These are phyloP conservation scores for Drosophila quinaria DNA, from an alignment of 2,888 invertebrate species.

Conservation along the genomic window DNA sequence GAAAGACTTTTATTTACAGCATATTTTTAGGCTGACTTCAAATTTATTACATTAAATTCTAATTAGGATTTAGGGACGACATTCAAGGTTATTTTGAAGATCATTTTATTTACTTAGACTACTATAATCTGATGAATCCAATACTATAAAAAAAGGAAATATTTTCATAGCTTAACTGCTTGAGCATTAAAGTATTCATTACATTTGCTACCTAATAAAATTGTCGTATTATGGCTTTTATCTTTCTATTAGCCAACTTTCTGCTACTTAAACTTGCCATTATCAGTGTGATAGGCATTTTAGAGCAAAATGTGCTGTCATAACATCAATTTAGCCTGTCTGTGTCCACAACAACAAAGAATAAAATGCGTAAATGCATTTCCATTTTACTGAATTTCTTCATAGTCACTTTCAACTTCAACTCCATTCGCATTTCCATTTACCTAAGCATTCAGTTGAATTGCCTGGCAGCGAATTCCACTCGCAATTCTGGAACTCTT, in stretches of 20 bases:
- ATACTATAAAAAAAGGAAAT: too few relatives aligned
- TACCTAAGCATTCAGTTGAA: conserved; percentile 12
- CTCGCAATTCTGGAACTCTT: conserved; percentile 5
- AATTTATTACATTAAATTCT: neutral
- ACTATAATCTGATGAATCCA: too few relatives aligned
- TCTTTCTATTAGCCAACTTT: neutral
- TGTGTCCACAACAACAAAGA: conserved; percentile 15
- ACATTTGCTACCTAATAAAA: neutral
- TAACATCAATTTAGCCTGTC: conserved; percentile 5
- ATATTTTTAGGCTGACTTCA: conserved; percentile 28
- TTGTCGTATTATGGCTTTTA: neutral
- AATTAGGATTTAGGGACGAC: neutral
- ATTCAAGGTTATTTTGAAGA: neutral
- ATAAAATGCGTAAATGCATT: conserved; percentile 73
- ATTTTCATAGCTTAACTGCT: neutral
- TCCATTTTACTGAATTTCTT: conserved; percentile 60
- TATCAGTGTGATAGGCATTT: conserved; percentile 13
- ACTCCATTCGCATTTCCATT: conserved; percentile 2
- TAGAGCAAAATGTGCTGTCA: conserved; percentile 17
- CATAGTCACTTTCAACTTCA: conserved; percentile 22
- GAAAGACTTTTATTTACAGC: too few relatives aligned
- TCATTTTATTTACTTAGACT: too few relatives aligned
- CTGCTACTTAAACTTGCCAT: neutral
- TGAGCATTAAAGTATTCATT: neutral
- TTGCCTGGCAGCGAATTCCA: conserved; percentile 12